phyloP scores from a whole-genome alignment of 2,113 vertebrate genomes.

The Sorex fumeus region DNA sequence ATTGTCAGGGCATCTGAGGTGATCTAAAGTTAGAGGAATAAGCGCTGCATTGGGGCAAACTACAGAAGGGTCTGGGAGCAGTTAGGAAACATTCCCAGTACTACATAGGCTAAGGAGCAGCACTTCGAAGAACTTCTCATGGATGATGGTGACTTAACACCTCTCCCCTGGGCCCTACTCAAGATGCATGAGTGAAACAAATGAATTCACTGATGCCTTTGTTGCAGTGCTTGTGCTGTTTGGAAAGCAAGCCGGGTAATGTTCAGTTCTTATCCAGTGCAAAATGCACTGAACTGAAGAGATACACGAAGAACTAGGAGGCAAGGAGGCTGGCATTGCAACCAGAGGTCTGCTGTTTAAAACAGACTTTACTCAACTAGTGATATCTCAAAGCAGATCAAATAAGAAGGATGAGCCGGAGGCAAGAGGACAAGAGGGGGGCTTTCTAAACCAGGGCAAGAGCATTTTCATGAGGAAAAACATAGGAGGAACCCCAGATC shows the following conservation, averaged over 20 bases:
- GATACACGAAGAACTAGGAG: neutral
- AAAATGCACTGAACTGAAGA: neutral
- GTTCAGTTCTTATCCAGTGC: neutral
- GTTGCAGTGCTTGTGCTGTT: neutral
- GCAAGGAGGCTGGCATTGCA: neutral
- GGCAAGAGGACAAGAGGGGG: neutral
- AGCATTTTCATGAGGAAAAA: neutral
- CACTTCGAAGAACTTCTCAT: conserved; percentile 15
- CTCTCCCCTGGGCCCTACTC: neutral
- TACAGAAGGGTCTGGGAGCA: neutral
- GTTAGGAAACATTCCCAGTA: neutral
- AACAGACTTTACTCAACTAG: neutral
- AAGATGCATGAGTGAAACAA: neutral
- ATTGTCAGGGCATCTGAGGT: no score
- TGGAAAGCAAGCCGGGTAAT: neutral
- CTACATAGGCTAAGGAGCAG: neutral
- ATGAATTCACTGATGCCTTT: neutral
- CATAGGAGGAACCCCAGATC: neutral
- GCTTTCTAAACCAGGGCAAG: conserved; percentile 8
- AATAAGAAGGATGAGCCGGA: neutral
- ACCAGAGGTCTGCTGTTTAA: neutral
- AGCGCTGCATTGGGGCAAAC: neutral
- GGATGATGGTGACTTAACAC: neutral
- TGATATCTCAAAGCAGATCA: neutral
- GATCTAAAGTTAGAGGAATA: neutral